A percentile compares a stretch with the other conserved stretches of the same genome.
Conservation (phyloP, 2,113 vertebrate species). For the Leptosomus discolor region DNA sequence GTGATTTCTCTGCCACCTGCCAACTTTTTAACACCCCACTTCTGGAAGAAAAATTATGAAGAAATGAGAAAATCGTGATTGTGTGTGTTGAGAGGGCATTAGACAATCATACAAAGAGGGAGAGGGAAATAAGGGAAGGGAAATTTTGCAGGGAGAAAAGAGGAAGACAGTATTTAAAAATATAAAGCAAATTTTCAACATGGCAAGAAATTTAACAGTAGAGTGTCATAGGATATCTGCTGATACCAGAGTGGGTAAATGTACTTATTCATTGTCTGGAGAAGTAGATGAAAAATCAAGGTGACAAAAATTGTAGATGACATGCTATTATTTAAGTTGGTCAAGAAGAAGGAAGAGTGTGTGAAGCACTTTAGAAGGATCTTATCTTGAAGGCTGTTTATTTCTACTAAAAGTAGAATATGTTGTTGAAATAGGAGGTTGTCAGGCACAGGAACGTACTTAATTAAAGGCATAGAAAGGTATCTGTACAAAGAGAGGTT, state of each 20-base stretch:
- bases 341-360: neutral
- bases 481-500: neutral
- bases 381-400: neutral
- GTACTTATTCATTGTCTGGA: neutral
- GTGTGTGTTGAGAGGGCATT: neutral
- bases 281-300: conserved; percentile 14
- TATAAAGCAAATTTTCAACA: neutral
- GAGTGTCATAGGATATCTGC: neutral
- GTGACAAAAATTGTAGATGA: conserved; percentile 3
- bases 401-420: neutral
- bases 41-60: neutral
- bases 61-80: neutral
- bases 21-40: neutral
- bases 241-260: neutral
- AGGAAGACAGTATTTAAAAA: neutral
- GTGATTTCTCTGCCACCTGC: neutral
- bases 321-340: neutral
- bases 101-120: neutral
- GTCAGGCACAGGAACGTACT: neutral
- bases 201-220: neutral
- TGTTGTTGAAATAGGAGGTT: neutral
- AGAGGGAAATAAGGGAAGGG: neutral
- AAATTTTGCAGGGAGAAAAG: neutral
- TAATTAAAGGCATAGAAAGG: neutral
- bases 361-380: neutral